Evolutionary conservation across 2,888 invertebrate species (phyloP), one percentile per base, ranked within the genome.

Genomic region (Patella pellucida): DNA sequence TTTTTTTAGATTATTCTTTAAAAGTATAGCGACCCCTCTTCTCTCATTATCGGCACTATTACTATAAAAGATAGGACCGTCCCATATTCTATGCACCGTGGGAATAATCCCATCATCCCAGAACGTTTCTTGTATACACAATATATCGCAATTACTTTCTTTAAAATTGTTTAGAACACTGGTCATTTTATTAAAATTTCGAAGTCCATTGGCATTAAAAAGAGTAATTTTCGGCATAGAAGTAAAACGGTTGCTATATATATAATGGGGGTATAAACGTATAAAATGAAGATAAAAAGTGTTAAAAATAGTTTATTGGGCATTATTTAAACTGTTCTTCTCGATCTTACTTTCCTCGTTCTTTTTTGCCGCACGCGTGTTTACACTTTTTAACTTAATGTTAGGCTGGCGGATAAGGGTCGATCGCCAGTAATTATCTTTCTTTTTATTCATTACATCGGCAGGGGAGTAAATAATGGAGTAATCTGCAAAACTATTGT

Each of bases 1-100:
- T n/a, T 56, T 41, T 54, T 62, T 62, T 1, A 52, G n/a, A 52
- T 72, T 15, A 31, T 72, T 75, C 7, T 56, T 68, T 16, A 67
- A n/a, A 11, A 75, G 16, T 16, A 75, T 52, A 51, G 75, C 75
- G 0, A 75, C 75, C 31, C 75, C 75, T 27, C 51, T 50, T 19
- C 67, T 41, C 41, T 4, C 41, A 14, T n/a, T 15, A 27, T 71
- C 52, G 2, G 23, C 5, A 31, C 11, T 19, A 72, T 72, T 68
- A 54, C 50, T 72, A 16, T 19, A 54, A 68, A 52, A 56, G 1
- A 68, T 3, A 16, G 52, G 68, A 16, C 72, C 72, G 41, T 72
- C 56, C 51, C 27, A 76, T 16, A 69, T 27, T 27, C 31, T 19
- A 68, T 72, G 41, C 50, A 52, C 69, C 19, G n/a, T n/a, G n/a